Evolutionary conservation across 2,888 invertebrate genomes (phyloP).

Genomic region (Mayetiola destructor): DNA sequence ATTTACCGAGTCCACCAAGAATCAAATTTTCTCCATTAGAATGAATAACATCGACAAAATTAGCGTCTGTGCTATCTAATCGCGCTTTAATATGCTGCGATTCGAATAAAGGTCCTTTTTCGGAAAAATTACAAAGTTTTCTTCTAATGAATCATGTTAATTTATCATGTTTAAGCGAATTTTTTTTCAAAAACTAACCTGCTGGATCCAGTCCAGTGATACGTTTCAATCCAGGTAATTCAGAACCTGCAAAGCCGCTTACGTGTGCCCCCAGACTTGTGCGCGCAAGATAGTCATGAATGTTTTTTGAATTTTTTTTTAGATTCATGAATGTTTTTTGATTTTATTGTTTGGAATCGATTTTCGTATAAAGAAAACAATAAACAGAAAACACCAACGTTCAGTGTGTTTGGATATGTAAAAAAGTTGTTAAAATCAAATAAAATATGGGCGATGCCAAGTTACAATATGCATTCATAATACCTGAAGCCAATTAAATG

Average conservation of each 20-base stretch:
- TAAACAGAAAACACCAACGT: no score
- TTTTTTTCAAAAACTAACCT: no score
- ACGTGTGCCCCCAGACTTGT: slow-evolving; percentile 86
- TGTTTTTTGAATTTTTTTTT: no score
- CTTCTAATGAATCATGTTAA: background rate
- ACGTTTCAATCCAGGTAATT: slow-evolving; percentile 59
- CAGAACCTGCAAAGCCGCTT: slow-evolving; percentile 79
- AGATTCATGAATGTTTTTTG: no score
- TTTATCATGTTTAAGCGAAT: background rate
- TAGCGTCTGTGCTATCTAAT: slow-evolving; percentile 69
- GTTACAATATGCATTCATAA: no score
- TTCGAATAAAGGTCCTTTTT: slow-evolving; percentile 82
- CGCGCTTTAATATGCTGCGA: slow-evolving; percentile 74
- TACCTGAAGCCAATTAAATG: slow-evolving; percentile 83
- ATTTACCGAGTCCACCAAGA: slow-evolving; percentile 48
- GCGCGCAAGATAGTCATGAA: no score
- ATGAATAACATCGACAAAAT: slow-evolving; percentile 85
- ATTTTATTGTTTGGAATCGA: no score
- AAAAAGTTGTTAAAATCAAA: no score
- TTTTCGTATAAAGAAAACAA: no score
- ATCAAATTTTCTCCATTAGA: slow-evolving; percentile 88
- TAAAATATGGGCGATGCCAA: no score
- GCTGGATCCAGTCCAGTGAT: no score
- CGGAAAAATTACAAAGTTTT: slow-evolving; percentile 52
- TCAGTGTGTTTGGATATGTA: no score